Evolutionary conservation across 2,797 vertebrate genomes (phyloP).

Genomic region (Phataginus tetradactyla): DNA sequence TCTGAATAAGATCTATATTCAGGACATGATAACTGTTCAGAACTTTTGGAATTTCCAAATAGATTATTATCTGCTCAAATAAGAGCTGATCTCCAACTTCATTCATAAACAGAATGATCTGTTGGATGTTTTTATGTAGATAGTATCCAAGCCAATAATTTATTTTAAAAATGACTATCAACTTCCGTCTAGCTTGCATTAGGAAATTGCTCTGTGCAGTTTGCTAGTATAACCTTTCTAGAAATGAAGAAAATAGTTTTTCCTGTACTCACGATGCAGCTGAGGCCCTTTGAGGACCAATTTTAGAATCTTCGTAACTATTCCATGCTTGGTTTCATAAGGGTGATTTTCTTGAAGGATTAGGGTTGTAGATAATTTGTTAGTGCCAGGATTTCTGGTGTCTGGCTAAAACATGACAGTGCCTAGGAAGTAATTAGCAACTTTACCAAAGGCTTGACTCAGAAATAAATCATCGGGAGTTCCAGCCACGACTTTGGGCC

Average conservation of each 20-base stretch:
- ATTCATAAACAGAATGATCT: conserved; percentile 38
- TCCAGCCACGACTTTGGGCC: not conserved
- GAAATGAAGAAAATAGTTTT: conserved; percentile 21
- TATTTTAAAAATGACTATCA: not conserved
- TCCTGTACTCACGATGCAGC: not conserved
- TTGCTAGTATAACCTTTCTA: not conserved
- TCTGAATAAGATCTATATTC: conserved; percentile 26
- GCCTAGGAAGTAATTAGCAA: not conserved
- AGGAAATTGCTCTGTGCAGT: not conserved
- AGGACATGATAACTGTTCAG: not conserved
- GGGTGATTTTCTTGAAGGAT: not conserved
- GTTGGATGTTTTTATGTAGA: not conserved
- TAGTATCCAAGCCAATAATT: conserved; percentile 4
- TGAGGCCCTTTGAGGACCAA: not conserved
- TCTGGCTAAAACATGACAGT: not conserved
- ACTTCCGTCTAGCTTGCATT: not conserved
- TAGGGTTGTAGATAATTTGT: not conserved
- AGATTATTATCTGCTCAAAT: conserved; percentile 20
- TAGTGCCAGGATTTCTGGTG: not conserved
- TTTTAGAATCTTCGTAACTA: not conserved
- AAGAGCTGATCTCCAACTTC: not conserved
- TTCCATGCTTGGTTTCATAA: not conserved
- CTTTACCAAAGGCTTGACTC: not conserved
- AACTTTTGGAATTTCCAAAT: conserved; percentile 51
- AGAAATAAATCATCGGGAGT: conserved; percentile 11